Evolutionary conservation across 2,113 vertebrate genomes (phyloP).

Genomic region (Cranoglanis bouderius): DNA sequence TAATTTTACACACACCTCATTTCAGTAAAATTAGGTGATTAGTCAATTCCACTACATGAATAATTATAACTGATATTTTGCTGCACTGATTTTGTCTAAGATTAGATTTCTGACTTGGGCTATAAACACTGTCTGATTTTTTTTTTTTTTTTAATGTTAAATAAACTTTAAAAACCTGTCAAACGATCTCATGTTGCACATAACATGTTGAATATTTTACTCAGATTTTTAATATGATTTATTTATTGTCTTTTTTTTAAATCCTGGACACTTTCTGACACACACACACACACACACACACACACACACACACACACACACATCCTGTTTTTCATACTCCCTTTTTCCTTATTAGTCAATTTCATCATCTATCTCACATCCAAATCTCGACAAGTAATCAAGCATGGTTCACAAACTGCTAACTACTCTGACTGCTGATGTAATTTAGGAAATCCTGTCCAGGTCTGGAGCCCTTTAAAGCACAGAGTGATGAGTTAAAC

Average conservation of each 20-base stretch:
- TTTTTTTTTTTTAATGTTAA: not conserved
- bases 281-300: too few relatives aligned
- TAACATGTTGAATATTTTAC: not conserved
- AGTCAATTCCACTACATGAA: not conserved
- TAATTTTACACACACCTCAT: not conserved
- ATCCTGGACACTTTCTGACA: not conserved
- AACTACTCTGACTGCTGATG: conserved; percentile 52
- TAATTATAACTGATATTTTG: not conserved
- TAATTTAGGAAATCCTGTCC: conserved; percentile 61
- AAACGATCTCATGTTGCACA: not conserved
- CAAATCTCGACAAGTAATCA: not conserved
- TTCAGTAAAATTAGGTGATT: not conserved
- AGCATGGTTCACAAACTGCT: conserved; percentile 31
- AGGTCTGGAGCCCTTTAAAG: conserved; percentile 46
- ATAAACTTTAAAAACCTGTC: not conserved
- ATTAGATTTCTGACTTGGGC: not conserved
- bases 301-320: too few relatives aligned
- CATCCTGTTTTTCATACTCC: not conserved
- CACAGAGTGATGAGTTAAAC: conserved; percentile 49
- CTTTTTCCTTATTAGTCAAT: not conserved
- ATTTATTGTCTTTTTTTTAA: not conserved
- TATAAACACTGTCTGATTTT: not conserved
- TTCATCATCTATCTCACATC: not conserved
- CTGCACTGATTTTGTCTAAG: not conserved
- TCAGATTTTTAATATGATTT: not conserved